Conservation (phyloP, 2,113 vertebrate genomes). For the Chaetodon trifascialis region DNA sequence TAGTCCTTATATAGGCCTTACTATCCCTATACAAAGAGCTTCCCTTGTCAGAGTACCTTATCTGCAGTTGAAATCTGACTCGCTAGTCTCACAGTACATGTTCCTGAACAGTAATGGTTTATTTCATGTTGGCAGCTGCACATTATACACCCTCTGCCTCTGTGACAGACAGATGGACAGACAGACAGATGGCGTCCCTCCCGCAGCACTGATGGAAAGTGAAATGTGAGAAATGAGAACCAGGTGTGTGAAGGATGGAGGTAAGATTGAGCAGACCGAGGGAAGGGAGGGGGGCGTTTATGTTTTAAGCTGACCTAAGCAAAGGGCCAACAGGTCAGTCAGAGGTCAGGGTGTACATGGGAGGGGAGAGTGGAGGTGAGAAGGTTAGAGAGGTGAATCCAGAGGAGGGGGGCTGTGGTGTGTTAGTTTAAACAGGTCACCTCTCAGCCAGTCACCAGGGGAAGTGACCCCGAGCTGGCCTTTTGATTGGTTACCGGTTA, state of each 20-base stretch:
- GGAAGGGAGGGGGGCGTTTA: neutral
- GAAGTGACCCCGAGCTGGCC: conserved; percentile 60
- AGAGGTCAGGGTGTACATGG: conserved; percentile 58
- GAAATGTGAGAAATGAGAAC: conserved; percentile 80
- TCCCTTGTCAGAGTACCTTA: neutral
- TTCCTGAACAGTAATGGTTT: conserved; percentile 12
- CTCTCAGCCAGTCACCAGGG: conserved; percentile 70
- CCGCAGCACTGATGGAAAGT: conserved; percentile 68
- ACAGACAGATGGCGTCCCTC: conserved; percentile 39
- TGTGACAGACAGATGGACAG: conserved; percentile 11
- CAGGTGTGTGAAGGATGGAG: conserved; percentile 73
- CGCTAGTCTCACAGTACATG: conserved; percentile 15
- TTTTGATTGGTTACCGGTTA: conserved; percentile 65
- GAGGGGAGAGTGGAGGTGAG: conserved; percentile 67
- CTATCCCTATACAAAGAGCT: neutral
- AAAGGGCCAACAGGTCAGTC: conserved; percentile 69
- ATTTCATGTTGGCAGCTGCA: conserved; percentile 42
- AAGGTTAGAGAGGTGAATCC: conserved; percentile 69
- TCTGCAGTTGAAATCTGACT: conserved; percentile 27
- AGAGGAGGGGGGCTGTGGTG: conserved; percentile 7
- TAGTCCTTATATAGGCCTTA: neutral
- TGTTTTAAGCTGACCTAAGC: conserved; percentile 62
- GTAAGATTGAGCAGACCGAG: conserved; percentile 55
- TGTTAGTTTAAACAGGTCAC: conserved; percentile 80
- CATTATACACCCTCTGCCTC: neutral